Evolutionary conservation across 1,140 invertebrate species (phyloP), one percentile per base, ranked within the genome.

Genomic region (Drosophila kikkawai): DNA sequence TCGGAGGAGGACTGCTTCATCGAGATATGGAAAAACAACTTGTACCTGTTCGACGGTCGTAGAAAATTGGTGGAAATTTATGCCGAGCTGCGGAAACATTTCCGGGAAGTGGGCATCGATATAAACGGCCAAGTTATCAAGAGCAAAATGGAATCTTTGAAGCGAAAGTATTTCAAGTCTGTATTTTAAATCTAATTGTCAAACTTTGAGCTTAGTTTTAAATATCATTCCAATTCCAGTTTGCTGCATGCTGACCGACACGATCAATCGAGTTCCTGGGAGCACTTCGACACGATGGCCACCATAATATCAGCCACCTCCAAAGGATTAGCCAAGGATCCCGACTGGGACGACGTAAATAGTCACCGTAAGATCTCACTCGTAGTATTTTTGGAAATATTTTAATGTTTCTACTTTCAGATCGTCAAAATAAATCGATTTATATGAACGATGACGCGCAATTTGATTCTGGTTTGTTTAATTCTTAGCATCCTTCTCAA

Each of bases 121-220:
- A 47, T 75, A 36, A 55, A 1, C 32, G 19, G 17, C 2, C 32
- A 47, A n/a, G 71, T 58, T 2, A 63, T 75, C 11, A 75, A 75
- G n/a, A 60, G 41, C 8, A 75, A 75, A 74, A 74, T 74, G 71
- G 68, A 75, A 15, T 26, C 71, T 0, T 34, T 75, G 0, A 75
- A 74, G 13, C 47, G 69, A 15, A 75, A 75, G 41, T 75, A 63
- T 36, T 71, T 42, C 19, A 55, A 41, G 71, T 75, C 34, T 19
- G 71, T 74, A 41, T 66, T 13, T 15, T 0, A 9, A 0, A n/a
- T 22, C 15, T 0, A 32, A 0, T n/a, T 45, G 37, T 22, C 32
- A 39, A 17, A 36, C 7, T 1, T 17, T 13, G 11, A 17, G 13
- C 51, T 32, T 2, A 2, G 13, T 15, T 22, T 6, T 32, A 13